phyloP scores from a whole-genome alignment of 2,888 invertebrate genomes.

The Rotaria macrura region DNA sequence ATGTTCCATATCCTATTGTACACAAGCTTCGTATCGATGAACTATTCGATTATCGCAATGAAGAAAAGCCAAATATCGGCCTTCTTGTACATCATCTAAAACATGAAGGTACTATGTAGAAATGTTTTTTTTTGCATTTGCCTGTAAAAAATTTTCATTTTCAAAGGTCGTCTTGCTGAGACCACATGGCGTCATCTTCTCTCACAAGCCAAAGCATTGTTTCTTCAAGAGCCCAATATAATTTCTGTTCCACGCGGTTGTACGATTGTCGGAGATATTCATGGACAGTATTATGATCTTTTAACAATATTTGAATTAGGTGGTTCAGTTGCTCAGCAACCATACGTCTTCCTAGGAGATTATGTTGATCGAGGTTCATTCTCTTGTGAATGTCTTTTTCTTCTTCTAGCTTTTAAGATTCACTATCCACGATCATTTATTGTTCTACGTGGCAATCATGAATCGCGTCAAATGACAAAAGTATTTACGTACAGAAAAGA shows the following conservation, averaged over 20 bases:
- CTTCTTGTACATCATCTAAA: constrained; percentile 21
- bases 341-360: constrained; percentile 30
- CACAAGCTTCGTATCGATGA: neutral
- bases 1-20: constrained; percentile 1
- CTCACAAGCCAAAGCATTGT: neutral
- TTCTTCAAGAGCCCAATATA: constrained; percentile 28
- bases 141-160: neutral
- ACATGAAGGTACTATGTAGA: neutral
- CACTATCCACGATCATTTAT: neutral
- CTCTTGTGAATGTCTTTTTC: constrained; percentile 26
- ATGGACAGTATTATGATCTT: constrained; percentile 32
- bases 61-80: neutral
- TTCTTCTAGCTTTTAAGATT: constrained; percentile 25
- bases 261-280: constrained; percentile 31
- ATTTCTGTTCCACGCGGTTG: constrained; percentile 10
- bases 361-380: constrained; percentile 31
- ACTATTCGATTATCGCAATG: neutral
- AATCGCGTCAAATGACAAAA: constrained; percentile 26
- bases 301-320: constrained; percentile 26
- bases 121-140: neutral
- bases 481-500: constrained; percentile 27
- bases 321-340: neutral
- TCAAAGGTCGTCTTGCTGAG: constrained; percentile 3
- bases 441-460: constrained; percentile 31
- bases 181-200: neutral